Evolutionary conservation across 2,797 vertebrate species (phyloP).

Genomic region (Crocodylus rhombifer): DNA sequence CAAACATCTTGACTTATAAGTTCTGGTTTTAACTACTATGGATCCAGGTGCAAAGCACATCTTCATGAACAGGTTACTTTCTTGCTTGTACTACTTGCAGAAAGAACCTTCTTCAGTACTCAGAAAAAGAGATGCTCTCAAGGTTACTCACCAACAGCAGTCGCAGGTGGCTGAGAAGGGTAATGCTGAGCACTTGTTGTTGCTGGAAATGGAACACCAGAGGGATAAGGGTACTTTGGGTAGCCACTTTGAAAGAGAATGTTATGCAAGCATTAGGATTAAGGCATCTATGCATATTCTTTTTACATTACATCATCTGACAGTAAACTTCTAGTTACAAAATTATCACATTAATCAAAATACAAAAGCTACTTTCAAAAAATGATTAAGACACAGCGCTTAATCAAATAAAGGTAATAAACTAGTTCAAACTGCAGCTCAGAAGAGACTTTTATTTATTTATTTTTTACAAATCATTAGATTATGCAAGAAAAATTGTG

Average conservation of each 20-base stretch:
- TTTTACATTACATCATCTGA: not conserved
- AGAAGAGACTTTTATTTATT: not conserved
- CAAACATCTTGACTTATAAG: not conserved
- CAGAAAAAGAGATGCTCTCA: slow-evolving; percentile 6
- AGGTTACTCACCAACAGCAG: slow-evolving; percentile 91
- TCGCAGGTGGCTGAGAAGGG: slow-evolving; percentile 89
- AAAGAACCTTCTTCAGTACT: slow-evolving; percentile 3
- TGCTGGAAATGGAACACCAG: slow-evolving; percentile 90
- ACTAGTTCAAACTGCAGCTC: not conserved
- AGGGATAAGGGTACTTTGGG: slow-evolving; percentile 90
- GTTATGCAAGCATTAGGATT: not conserved
- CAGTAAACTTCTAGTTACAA: not conserved
- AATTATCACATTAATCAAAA: not conserved
- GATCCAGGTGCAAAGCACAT: not conserved
- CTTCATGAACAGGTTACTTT: not conserved
- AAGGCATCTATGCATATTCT: not conserved
- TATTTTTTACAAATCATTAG: not conserved
- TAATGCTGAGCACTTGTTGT: slow-evolving; percentile 90
- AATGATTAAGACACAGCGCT: not conserved
- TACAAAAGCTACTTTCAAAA: not conserved
- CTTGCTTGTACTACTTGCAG: not conserved
- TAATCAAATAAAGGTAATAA: not conserved
- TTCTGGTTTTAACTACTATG: not conserved
- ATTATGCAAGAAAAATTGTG: too few relatives aligned
- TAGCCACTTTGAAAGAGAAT: slow-evolving; percentile 83